Base-by-base conservation (phyloP, 2,113 vertebrate genomes). In the Eclectus roratus region DNA sequence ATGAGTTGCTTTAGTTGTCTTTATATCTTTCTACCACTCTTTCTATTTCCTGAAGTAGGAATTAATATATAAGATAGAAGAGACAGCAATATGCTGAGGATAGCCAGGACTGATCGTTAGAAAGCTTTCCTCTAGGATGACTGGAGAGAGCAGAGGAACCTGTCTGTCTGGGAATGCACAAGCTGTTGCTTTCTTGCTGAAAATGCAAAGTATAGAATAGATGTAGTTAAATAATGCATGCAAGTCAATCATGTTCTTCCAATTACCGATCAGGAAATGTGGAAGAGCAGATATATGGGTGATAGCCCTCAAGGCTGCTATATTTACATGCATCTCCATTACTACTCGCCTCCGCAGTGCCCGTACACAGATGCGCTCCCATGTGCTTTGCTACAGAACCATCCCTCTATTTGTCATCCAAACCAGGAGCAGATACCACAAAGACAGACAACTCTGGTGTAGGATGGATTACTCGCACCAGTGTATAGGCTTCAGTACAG, bases 161-260 rank as follows among this genome's bases (percentile, higher is more conserved):
- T 55, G 24, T 23, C 0, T 0, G 37, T 19, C 29, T 7, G n/a
- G 56, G 56, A 41, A 46, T 0, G 1, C 0, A 3, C 25, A 8
- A 24, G 66, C 52, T 63, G 76, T 3, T 24, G 9, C 17, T 65
- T 61, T 52, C 60, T 17, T 76, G 47, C 56, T 49, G 66, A 9
- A 50, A 27, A 29, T 9, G 47, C 41, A 25, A 24, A 44, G 31
- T 28, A 10, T n/a, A 18, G 7, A 3, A 2, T 17, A 15, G 31
- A 5, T 15, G 28, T 8, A 10, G 18, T 17, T 85, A 10, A 85
- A 49, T 78, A 73, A 79, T 21, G 16, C 56, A 9, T 6, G 65
- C 1, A 7, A 20, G 14, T 31, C 52, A 8, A 2, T n/a, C 21
- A 2, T 1, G 6, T 9, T 24, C 76, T 28, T 76, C 50, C 63